Percentiles rank a stretch among this genome's conserved stretches.
These are phyloP conservation scores for Embiotoca jacksoni DNA, from an alignment of 2,113 vertebrate species.

Conservation along the genomic window DNA sequence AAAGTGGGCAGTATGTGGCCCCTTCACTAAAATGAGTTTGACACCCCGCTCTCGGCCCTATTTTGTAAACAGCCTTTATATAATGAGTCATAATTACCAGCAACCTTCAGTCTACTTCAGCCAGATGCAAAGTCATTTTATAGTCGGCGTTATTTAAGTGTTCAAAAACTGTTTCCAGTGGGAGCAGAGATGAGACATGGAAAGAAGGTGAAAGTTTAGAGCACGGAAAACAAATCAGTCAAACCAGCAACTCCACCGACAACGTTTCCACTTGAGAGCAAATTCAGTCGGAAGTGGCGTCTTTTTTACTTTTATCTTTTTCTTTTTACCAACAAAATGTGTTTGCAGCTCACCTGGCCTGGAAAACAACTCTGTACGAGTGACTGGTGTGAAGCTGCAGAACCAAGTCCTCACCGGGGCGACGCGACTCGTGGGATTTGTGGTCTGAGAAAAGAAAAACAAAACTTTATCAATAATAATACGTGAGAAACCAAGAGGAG, in stretches of 20 bases:
- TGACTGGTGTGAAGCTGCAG: constrained; percentile 72
- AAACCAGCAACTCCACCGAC: neutral
- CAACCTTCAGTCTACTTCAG: neutral
- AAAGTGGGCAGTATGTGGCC: too few species aligned
- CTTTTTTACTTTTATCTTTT: neutral
- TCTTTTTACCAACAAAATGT: too few species aligned
- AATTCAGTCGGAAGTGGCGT: neutral
- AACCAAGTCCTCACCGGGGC: constrained; percentile 60
- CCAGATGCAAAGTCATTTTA: neutral
- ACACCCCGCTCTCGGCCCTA: neutral
- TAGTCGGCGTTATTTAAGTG: neutral
- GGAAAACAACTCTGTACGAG: constrained; percentile 70
- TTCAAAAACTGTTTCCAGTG: too few species aligned
- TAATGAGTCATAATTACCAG: neutral
- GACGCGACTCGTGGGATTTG: constrained; percentile 17
- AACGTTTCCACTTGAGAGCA: neutral
- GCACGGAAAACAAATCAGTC: too few species aligned
- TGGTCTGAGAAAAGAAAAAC: constrained; percentile 59
- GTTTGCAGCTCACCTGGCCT: constrained; percentile 44
- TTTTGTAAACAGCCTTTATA: neutral
- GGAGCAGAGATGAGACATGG: fast-evolving
- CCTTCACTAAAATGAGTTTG: too few species aligned
- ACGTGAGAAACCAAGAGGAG: too few species aligned
- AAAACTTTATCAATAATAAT: neutral
- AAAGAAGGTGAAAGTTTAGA: neutral